These are phyloP conservation scores for Stenotaenia linearis DNA, from an alignment of 2,888 invertebrate species.

Conservation along the genomic window DNA sequence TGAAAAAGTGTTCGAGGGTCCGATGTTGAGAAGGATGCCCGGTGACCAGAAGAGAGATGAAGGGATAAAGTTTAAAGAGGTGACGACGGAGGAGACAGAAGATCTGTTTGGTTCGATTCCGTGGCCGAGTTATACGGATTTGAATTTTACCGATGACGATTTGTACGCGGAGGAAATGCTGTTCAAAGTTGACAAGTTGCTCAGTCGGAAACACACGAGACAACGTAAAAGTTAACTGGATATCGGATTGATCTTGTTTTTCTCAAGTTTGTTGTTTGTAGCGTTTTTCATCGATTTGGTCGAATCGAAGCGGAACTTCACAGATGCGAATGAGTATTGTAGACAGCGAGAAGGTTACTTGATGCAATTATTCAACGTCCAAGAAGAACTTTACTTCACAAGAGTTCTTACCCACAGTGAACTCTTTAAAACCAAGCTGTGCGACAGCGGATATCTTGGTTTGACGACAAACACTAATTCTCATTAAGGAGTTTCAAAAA, in stretches of 20 bases:
- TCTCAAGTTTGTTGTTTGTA: neutral
- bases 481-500: too few relatives aligned
- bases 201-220: neutral
- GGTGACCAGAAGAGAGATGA: too few relatives aligned
- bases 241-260: too few relatives aligned
- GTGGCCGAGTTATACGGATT: neutral
- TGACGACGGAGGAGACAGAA: neutral
- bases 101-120: neutral
- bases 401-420: neutral
- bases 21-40: too few relatives aligned
- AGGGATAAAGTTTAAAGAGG: neutral
- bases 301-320: neutral
- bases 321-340: neutral
- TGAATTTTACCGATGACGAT: neutral
- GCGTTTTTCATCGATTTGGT: conserved; percentile 2
- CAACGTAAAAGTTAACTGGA: neutral
- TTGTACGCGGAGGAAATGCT: neutral
- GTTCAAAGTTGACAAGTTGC: neutral
- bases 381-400: neutral
- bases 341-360: neutral
- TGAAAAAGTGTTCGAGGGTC: neutral
- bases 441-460: neutral
- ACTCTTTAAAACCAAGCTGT: neutral
- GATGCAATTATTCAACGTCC: neutral
- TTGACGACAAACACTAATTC: too few relatives aligned